A percentile compares a stretch with the other conserved stretches of the same genome.
Evolutionary conservation across 2,797 vertebrate genomes (phyloP).

Genomic region (Dendrocincla tyrannina): DNA sequence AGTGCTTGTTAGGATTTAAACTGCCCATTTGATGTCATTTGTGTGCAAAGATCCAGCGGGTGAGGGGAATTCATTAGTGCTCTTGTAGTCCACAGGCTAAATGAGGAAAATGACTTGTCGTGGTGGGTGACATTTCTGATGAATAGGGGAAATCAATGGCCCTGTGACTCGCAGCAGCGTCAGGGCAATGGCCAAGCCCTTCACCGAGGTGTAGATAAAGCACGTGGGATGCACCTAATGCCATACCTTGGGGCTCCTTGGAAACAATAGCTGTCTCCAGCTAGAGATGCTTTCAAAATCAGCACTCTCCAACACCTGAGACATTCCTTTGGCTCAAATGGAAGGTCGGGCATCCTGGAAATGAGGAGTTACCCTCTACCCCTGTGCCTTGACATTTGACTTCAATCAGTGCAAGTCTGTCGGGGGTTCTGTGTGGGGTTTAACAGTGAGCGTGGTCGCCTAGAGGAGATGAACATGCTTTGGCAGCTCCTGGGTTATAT

Average conservation of each 20-base stretch:
- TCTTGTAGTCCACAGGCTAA: neutral
- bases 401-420: neutral
- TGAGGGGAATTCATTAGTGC: neutral
- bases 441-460: neutral
- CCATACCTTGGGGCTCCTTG: neutral
- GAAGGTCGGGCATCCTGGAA: neutral
- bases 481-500: neutral
- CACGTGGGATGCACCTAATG: neutral
- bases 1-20: conserved; percentile 20
- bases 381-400: neutral
- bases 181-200: neutral
- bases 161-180: neutral
- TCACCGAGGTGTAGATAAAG: neutral
- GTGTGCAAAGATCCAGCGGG: neutral
- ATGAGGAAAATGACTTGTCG: neutral
- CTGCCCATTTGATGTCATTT: neutral
- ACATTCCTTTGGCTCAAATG: neutral
- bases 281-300: neutral
- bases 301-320: neutral
- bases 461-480: neutral
- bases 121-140: neutral
- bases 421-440: neutral
- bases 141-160: neutral
- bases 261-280: neutral
- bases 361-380: neutral